phyloP scores from a whole-genome alignment of 2,797 vertebrate species.

The Melanitta fusca region DNA sequence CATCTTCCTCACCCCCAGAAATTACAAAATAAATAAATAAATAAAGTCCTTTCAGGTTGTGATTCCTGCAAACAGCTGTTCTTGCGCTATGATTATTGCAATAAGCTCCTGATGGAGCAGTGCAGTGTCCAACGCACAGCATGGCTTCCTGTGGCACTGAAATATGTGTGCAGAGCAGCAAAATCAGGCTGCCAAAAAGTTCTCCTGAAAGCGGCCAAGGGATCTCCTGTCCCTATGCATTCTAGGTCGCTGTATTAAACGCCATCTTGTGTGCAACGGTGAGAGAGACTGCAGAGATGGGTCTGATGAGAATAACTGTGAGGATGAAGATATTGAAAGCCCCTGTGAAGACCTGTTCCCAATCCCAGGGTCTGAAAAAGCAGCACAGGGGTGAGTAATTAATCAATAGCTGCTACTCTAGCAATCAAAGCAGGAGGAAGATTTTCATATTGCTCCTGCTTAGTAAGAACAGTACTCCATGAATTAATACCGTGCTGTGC shows the following conservation, averaged over 20 bases:
- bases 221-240: background rate
- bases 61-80: background rate
- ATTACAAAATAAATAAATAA: background rate
- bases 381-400: conserved; percentile 84
- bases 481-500: background rate
- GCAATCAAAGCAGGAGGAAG: background rate
- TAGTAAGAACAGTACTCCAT: background rate
- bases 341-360: conserved; percentile 82
- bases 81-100: background rate
- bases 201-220: background rate
- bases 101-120: background rate
- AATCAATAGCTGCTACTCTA: background rate
- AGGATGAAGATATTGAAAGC: conserved; percentile 54
- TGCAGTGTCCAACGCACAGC: fast-evolving
- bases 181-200: background rate
- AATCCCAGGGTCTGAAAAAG: conserved; percentile 86
- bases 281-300: conserved; percentile 86
- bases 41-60: background rate
- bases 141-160: background rate
- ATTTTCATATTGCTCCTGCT: background rate
- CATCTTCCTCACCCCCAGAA: background rate
- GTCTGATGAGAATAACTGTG: conserved; percentile 87
- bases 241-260: conserved; percentile 90
- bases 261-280: conserved; percentile 87
- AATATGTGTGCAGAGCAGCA: background rate